These are phyloP conservation scores for Drosophila carrolli DNA, from an alignment of 1,140 invertebrate species.

Conservation along the genomic window DNA sequence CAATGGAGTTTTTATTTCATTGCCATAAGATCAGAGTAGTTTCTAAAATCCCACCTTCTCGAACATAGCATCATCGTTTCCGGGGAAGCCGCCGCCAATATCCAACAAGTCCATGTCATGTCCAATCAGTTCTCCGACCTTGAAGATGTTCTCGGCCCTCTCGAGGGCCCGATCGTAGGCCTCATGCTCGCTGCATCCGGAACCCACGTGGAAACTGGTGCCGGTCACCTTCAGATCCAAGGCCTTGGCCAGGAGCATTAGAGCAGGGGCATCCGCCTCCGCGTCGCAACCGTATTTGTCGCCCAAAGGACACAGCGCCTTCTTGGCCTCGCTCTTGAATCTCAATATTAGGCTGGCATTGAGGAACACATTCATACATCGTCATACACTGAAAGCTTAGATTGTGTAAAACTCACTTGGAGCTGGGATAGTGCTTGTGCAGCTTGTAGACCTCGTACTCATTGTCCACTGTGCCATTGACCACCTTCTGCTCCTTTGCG, in stretches of 20 bases:
- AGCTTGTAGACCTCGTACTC: constrained; percentile 97
- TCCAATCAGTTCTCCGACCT: constrained; percentile 88
- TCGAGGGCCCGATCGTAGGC: constrained; percentile 91
- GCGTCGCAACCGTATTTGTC: constrained; percentile 98
- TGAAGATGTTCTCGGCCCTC: constrained; percentile 89
- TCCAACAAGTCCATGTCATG: constrained; percentile 91
- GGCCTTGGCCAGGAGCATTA: constrained; percentile 91
- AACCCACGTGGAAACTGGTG: constrained; percentile 95
- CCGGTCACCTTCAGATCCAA: constrained; percentile 86
- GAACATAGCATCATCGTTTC: constrained; percentile 88
- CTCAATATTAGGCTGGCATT: constrained; percentile 92
- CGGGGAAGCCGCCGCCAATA: constrained; percentile 95
- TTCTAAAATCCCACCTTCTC: constrained; percentile 85
- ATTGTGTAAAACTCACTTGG: constrained; percentile 87
- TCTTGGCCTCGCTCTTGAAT: constrained; percentile 94
- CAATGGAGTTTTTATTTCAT: constrained; percentile 6
- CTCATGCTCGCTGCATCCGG: constrained; percentile 91
- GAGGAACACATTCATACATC: not conserved
- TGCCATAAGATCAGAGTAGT: too few relatives aligned
- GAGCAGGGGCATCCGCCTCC: constrained; percentile 90
- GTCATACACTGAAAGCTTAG: too few relatives aligned
- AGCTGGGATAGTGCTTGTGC: constrained; percentile 91
- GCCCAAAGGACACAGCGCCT: constrained; percentile 95
- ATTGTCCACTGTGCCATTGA: constrained; percentile 98
- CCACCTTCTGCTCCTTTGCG: constrained; percentile 91